phyloP scores from a whole-genome alignment of 1,140 invertebrate genomes.

The Drosophila novamexicana region DNA sequence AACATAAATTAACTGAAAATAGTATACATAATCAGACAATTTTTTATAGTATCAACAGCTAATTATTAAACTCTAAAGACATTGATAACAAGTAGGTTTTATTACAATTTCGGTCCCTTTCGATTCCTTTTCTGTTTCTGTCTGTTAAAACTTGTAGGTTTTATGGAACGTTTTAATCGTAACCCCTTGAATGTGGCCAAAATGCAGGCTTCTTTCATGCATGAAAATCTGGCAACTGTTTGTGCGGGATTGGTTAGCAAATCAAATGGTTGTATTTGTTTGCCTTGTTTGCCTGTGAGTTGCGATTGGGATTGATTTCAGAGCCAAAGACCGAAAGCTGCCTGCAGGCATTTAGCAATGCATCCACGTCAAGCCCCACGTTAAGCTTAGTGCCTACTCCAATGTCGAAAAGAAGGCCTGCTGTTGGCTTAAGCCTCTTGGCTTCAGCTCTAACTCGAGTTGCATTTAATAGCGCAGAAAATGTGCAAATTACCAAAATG shows the following conservation, averaged over 20 bases:
- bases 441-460: conserved; percentile 23
- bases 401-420: background rate
- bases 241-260: conserved; percentile 47
- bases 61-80: no score
- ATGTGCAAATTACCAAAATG: conserved; percentile 41
- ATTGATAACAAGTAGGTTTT: no score
- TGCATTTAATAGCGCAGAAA: conserved; percentile 61
- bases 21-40: no score
- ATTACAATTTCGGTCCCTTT: no score
- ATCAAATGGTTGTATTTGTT: conserved; percentile 40
- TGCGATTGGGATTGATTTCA: conserved; percentile 27
- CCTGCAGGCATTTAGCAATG: background rate
- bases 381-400: background rate
- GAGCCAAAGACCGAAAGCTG: background rate
- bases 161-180: background rate
- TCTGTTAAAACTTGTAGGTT: background rate
- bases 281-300: conserved; percentile 14
- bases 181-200: background rate
- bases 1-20: no score
- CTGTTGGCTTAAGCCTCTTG: conserved; percentile 18
- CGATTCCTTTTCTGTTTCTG: background rate
- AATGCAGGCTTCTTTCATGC: conserved; percentile 23
- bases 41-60: no score
- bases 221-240: conserved; percentile 31
- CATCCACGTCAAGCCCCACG: background rate